A percentile compares a stretch with the other conserved stretches of the same genome.
Evolutionary conservation across 2,888 invertebrate genomes (phyloP).

Genomic region (Cephus pygmeus): DNA sequence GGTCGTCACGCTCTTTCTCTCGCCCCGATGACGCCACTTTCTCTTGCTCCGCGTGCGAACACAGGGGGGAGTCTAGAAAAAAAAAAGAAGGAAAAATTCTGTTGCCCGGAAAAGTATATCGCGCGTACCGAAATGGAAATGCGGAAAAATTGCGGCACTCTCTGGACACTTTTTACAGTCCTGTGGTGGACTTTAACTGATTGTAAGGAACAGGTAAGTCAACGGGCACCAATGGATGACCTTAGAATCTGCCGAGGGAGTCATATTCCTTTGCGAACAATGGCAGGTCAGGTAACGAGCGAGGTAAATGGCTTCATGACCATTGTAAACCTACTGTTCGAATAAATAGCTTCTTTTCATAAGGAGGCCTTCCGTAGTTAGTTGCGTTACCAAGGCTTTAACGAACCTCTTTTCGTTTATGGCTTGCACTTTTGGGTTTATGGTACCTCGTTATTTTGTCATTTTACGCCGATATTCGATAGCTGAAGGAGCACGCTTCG

Average conservation of each 20-base stretch:
- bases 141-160: background rate
- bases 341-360: conserved; percentile 2
- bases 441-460: background rate
- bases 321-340: background rate
- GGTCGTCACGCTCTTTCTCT: conserved; percentile 9
- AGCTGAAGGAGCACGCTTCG: background rate
- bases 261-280: background rate
- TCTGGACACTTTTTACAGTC: background rate
- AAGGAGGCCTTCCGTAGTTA: background rate
- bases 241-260: background rate
- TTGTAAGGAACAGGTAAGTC: background rate
- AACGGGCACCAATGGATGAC: background rate
- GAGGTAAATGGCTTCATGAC: conserved; percentile 4
- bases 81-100: background rate
- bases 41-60: conserved; percentile 8
- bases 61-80: background rate
- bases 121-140: background rate
- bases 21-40: conserved; percentile 16
- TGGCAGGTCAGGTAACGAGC: conserved; percentile 4
- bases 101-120: background rate
- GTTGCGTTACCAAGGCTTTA: background rate
- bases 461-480: background rate
- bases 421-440: background rate
- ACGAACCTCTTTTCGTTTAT: background rate
- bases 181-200: background rate